phyloP scores from a whole-genome alignment of 2,797 vertebrate genomes.

The Aplochiton taeniatus region DNA sequence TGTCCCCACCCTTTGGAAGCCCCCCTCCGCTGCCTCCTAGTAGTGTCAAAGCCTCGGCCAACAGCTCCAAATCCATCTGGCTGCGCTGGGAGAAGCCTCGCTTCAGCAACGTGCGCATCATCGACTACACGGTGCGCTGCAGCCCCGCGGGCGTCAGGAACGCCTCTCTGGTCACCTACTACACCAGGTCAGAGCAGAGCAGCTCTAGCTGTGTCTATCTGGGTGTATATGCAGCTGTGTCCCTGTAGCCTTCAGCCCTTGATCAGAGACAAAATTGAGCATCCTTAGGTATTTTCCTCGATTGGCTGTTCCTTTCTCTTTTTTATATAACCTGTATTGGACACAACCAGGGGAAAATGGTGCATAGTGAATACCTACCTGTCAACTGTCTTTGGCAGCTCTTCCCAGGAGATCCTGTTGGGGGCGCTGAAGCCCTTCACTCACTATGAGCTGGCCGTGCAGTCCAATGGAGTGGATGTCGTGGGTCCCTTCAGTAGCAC shows the following conservation, averaged over 20 bases:
- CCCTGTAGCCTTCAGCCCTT: too few relatives aligned
- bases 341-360: too few relatives aligned
- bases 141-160: conserved; percentile 91
- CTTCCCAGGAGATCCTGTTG: conserved; percentile 89
- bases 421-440: conserved; percentile 91
- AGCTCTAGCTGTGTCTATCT: not conserved
- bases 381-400: conserved; percentile 71
- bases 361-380: too few relatives aligned
- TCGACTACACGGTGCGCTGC: conserved; percentile 96
- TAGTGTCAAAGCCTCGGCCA: conserved; percentile 86
- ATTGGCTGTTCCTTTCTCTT: too few relatives aligned
- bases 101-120: conserved; percentile 88
- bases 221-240: too few relatives aligned
- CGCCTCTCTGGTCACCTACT: conserved; percentile 90
- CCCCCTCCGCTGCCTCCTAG: conserved; percentile 88
- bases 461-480: conserved; percentile 86
- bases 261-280: too few relatives aligned
- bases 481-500: conserved; percentile 89
- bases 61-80: conserved; percentile 94
- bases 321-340: too few relatives aligned
- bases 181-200: conserved; percentile 83
- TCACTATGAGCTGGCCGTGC: conserved; percentile 93
- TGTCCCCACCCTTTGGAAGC: conserved; percentile 67
- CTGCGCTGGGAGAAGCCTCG: conserved; percentile 92
- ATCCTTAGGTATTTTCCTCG: too few relatives aligned